Conservation (phyloP, 2,888 invertebrate species). For the Dyspetes luteomarginatus region DNA sequence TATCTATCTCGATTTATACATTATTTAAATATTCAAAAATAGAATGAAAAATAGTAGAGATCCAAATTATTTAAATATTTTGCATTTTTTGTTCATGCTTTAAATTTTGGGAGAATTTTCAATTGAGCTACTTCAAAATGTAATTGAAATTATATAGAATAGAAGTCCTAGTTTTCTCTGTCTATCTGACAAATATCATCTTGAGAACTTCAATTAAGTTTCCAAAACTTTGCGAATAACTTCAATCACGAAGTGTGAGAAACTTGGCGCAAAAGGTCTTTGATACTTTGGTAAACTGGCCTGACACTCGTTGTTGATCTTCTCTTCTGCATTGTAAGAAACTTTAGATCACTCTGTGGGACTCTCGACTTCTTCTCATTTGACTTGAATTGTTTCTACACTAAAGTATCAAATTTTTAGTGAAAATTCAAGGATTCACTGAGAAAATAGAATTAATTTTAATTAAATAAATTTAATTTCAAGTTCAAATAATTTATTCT, state of each 20-base stretch:
- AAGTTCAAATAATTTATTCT: no score
- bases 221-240: not conserved
- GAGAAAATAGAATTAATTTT: not conserved
- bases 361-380: conserved; percentile 14
- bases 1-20: not conserved
- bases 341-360: conserved; percentile 11
- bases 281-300: conserved; percentile 2
- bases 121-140: not conserved
- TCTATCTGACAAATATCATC: conserved; percentile 20
- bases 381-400: conserved; percentile 3
- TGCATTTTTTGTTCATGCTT: no score
- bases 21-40: no score
- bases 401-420: not conserved
- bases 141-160: not conserved
- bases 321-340: conserved; percentile 1
- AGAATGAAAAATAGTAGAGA: no score
- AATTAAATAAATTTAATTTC: not conserved
- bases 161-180: not conserved
- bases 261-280: not conserved
- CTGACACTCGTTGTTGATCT: conserved; percentile 25
- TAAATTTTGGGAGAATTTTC: not conserved
- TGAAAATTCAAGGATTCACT: not conserved
- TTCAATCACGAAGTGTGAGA: not conserved
- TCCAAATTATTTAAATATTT: no score
- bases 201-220: conserved; percentile 26